These are phyloP conservation scores for Leucophora obtusa DNA, from an alignment of 2,888 invertebrate genomes.

Conservation along the genomic window DNA sequence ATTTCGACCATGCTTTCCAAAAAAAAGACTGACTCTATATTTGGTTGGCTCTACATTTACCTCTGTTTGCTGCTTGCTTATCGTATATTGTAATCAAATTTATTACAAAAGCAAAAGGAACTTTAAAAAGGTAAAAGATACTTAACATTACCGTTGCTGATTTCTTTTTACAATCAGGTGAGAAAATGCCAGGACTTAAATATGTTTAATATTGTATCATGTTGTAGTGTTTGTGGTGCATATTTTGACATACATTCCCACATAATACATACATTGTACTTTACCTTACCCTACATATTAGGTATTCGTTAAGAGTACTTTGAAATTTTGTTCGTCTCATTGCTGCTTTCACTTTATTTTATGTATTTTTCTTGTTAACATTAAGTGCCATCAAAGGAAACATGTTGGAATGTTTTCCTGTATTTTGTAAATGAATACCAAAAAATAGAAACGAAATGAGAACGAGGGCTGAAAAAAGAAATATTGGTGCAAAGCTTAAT, in stretches of 20 bases:
- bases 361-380: slow-evolving; percentile 35
- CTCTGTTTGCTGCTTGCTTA: not conserved
- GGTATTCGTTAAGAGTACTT: slow-evolving; percentile 22
- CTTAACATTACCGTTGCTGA: slow-evolving; percentile 1
- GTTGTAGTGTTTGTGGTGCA: not conserved
- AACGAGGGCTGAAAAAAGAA: not conserved
- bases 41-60: not conserved
- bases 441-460: not conserved
- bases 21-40: too few species aligned
- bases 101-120: slow-evolving; percentile 25
- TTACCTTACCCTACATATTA: slow-evolving; percentile 6
- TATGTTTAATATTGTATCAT: slow-evolving; percentile 1
- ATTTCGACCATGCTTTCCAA: too few species aligned
- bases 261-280: not conserved
- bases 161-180: slow-evolving; percentile 18
- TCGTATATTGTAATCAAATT: slow-evolving; percentile 30
- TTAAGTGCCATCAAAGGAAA: slow-evolving; percentile 45
- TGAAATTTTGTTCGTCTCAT: slow-evolving; percentile 5
- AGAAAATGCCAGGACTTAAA: slow-evolving; percentile 13
- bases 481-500: slow-evolving; percentile 11
- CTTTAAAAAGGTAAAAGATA: not conserved
- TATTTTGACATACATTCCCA: not conserved
- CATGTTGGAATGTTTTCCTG: slow-evolving; percentile 41
- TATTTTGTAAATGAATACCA: slow-evolving; percentile 10
- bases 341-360: slow-evolving; percentile 1